These are phyloP conservation scores for Eilema sororculum DNA, from an alignment of 2,888 invertebrate genomes.

Conservation along the genomic window DNA sequence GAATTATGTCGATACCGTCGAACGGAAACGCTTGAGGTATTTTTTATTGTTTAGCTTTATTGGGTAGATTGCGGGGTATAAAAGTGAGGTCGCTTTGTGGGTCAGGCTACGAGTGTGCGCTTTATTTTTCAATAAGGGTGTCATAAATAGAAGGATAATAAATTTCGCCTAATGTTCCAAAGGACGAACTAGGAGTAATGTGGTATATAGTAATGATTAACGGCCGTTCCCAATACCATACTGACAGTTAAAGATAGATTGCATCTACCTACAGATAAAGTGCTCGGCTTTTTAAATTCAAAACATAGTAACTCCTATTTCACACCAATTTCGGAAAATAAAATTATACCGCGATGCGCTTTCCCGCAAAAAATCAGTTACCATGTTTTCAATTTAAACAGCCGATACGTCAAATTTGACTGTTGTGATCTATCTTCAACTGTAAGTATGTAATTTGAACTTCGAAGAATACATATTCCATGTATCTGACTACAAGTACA, in stretches of 20 bases:
- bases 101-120: not conserved
- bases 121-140: constrained; percentile 19
- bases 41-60: constrained; percentile 28
- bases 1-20: constrained; percentile 25
- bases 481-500: not conserved
- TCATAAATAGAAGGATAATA: constrained; percentile 8
- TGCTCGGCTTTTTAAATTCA: too few species aligned
- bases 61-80: constrained; percentile 19
- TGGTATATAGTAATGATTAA: not conserved
- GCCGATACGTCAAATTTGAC: too few species aligned
- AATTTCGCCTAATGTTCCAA: not conserved
- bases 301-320: too few species aligned
- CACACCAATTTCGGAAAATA: too few species aligned
- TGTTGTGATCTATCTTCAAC: too few species aligned
- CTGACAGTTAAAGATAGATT: too few species aligned
- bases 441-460: not conserved
- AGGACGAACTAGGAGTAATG: not conserved
- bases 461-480: not conserved
- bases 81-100: constrained; percentile 11
- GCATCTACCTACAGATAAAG: too few species aligned
- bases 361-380: too few species aligned
- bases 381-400: too few species aligned
- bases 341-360: too few species aligned
- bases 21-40: constrained; percentile 22
- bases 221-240: too few species aligned